These are phyloP conservation scores for Avahi laniger DNA, from an alignment of 2,797 vertebrate species.

Conservation along the genomic window DNA sequence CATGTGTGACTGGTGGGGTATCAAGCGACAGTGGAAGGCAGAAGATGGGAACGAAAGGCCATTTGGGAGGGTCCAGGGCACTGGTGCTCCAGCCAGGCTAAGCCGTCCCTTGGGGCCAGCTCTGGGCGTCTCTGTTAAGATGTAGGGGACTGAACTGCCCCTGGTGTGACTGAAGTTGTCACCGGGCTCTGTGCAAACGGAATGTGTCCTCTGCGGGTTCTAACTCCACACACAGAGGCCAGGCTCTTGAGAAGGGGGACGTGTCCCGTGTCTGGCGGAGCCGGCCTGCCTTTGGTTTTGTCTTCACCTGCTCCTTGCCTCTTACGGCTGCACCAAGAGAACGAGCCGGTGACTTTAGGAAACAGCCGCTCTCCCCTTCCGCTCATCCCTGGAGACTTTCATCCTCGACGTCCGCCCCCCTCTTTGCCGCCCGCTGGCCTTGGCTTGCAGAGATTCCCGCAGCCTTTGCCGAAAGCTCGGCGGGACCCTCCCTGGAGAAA, in stretches of 20 bases:
- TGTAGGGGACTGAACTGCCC: not conserved
- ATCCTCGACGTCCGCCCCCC: rapidly evolving
- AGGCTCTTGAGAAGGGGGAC: not conserved
- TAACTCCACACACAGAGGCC: not conserved
- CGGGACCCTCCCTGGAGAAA: rapidly evolving
- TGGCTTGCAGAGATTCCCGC: not conserved
- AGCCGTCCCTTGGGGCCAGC: not conserved
- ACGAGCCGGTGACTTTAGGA: rapidly evolving
- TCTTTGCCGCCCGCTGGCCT: not conserved
- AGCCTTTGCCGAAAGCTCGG: not conserved
- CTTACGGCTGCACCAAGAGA: not conserved
- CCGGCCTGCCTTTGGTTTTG: not conserved
- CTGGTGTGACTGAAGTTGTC: rapidly evolving
- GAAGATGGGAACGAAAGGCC: not conserved
- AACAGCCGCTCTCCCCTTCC: not conserved
- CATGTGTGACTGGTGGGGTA: too few species aligned
- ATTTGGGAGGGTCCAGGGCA: not conserved
- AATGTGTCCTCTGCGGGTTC: rapidly evolving
- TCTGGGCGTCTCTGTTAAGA: not conserved
- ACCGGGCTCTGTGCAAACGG: not conserved
- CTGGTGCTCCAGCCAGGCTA: not conserved
- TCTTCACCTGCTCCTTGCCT: not conserved
- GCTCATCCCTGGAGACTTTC: rapidly evolving
- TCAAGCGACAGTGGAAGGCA: not conserved
- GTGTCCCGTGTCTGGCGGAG: rapidly evolving